These are phyloP conservation scores for Oncopodura yosiiana DNA, from an alignment of 1,140 invertebrate genomes.

Conservation along the genomic window DNA sequence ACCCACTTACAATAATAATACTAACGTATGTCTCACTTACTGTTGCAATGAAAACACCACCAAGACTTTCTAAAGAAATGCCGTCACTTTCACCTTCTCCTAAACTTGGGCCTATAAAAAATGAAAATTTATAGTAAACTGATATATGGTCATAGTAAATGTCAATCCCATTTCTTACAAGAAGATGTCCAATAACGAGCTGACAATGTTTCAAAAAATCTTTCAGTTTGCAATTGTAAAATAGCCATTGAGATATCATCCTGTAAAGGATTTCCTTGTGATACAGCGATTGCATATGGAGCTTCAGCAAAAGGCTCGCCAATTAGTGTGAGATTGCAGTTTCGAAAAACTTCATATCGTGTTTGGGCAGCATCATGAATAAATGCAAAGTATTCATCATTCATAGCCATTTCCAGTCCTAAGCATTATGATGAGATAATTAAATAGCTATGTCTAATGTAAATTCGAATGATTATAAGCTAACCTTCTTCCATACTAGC, in stretches of 20 bases:
- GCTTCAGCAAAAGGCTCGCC: slow-evolving; percentile 77
- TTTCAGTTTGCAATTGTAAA: slow-evolving; percentile 69
- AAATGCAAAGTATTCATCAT: slow-evolving; percentile 74
- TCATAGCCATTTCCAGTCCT: slow-evolving; percentile 33
- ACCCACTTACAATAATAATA: background rate
- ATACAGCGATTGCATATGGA: slow-evolving; percentile 76
- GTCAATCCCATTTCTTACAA: too few species aligned
- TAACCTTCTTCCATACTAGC: slow-evolving; percentile 57
- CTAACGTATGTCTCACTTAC: slow-evolving; percentile 61
- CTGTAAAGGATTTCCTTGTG: slow-evolving; percentile 69
- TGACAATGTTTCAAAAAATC: slow-evolving; percentile 66
- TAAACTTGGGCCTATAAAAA: slow-evolving; percentile 12
- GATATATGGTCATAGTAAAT: background rate
- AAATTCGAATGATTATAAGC: too few species aligned
- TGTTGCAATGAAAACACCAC: slow-evolving; percentile 80
- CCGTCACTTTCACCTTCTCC: slow-evolving; percentile 59
- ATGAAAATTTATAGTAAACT: background rate
- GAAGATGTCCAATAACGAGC: slow-evolving; percentile 63
- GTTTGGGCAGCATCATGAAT: slow-evolving; percentile 80
- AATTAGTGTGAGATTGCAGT: slow-evolving; percentile 76
- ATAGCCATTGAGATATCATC: slow-evolving; percentile 60
- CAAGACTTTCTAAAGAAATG: slow-evolving; percentile 75
- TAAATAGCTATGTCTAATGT: background rate
- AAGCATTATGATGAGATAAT: background rate
- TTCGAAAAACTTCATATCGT: slow-evolving; percentile 66